A percentile compares a stretch with the other conserved stretches of the same genome.
These are phyloP conservation scores for Plecturocebus donacophilus DNA, from an alignment of 2,113 vertebrate species.

Conservation along the genomic window DNA sequence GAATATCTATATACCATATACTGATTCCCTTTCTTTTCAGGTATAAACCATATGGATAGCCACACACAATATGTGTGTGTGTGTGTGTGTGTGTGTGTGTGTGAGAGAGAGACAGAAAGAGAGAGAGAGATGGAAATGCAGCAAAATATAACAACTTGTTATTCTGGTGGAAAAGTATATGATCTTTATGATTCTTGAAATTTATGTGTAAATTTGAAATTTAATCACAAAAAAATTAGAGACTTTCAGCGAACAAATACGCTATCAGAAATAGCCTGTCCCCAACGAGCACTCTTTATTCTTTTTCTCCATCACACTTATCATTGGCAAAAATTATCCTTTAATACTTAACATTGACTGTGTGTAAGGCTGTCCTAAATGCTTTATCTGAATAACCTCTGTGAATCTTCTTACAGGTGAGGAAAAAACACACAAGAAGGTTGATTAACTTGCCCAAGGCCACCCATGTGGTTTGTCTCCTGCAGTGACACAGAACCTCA, in stretches of 20 bases:
- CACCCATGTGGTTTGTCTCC: not conserved
- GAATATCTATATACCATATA: too few species aligned
- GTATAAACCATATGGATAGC: too few species aligned
- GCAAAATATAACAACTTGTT: constrained; percentile 7
- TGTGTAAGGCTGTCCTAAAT: not conserved
- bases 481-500: not conserved
- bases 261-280: not conserved
- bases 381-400: not conserved
- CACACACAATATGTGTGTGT: too few species aligned
- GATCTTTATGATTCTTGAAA: constrained; percentile 21
- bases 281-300: not conserved
- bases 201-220: not conserved
- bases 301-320: not conserved
- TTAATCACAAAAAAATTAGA: not conserved
- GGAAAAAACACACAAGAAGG: not conserved
- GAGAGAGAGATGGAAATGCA: not conserved
- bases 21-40: too few species aligned
- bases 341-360: not conserved
- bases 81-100: too few species aligned
- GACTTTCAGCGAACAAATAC: not conserved
- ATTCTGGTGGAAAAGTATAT: not conserved
- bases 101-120: too few species aligned
- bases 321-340: not conserved
- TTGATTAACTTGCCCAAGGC: not conserved
- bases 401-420: not conserved